Conservation (phyloP, 2,888 invertebrate species). For the Thymelicus sylvestris region DNA sequence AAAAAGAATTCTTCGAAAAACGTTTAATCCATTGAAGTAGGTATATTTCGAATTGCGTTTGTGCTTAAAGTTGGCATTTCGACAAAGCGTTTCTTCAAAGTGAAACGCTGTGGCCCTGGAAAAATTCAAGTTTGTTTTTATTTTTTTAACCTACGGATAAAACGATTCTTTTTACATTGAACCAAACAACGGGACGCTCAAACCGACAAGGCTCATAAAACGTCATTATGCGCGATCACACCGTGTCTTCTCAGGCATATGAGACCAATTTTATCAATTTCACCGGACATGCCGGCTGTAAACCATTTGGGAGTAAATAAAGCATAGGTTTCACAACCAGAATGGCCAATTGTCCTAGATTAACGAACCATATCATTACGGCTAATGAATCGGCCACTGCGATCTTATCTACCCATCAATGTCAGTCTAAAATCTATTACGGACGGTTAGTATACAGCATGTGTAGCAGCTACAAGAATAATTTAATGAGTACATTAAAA, state of each 20-base stretch:
- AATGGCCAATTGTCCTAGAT: constrained; percentile 78
- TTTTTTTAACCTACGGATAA: background rate
- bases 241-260: constrained; percentile 47
- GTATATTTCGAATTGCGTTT: too few species aligned
- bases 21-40: constrained; percentile 49
- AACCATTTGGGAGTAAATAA: constrained; percentile 58
- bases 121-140: too few species aligned
- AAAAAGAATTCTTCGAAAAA: constrained; percentile 5
- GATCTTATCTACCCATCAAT: constrained; percentile 77
- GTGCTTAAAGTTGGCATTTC: too few species aligned
- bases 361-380: constrained; percentile 81
- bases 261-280: constrained; percentile 59
- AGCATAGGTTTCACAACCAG: constrained; percentile 61
- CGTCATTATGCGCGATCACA: constrained; percentile 44
- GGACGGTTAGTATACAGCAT: constrained; percentile 51
- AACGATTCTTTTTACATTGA: constrained; percentile 19
- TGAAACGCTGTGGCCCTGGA: too few species aligned
- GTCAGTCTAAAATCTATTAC: constrained; percentile 75
- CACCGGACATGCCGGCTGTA: constrained; percentile 59
- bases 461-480: constrained; percentile 38
- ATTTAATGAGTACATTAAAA: constrained; percentile 41
- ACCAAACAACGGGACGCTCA: constrained; percentile 27
- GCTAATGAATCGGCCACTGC: constrained; percentile 72
- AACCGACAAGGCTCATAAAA: constrained; percentile 46
- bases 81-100: too few species aligned